A percentile compares a stretch with the other conserved stretches of the same genome.
Conservation (phyloP, 2,888 invertebrate species). For the Meganola albula region DNA sequence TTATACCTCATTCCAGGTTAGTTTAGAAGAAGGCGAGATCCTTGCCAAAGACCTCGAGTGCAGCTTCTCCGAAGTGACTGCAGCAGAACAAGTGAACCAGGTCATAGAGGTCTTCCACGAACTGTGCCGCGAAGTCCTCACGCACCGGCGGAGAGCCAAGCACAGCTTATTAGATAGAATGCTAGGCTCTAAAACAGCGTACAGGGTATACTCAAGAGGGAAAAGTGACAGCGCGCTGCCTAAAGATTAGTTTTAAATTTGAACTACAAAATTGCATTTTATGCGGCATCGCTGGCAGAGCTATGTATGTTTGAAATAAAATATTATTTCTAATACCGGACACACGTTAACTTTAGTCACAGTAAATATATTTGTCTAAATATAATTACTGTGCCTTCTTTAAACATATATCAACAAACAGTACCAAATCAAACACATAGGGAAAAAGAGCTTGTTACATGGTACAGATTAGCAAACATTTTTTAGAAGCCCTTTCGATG, state of each 20-base stretch:
- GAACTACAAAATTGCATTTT: too few species aligned
- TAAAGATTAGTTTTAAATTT: slow-evolving; percentile 88
- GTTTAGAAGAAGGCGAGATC: slow-evolving; percentile 91
- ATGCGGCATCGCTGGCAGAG: too few species aligned
- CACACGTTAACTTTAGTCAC: too few species aligned
- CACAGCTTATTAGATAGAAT: slow-evolving; percentile 90
- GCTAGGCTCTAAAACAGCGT: slow-evolving; percentile 85
- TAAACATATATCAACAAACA: too few species aligned
- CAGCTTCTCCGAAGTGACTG: slow-evolving; percentile 91
- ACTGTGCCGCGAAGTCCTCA: slow-evolving; percentile 88
- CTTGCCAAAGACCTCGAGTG: slow-evolving; percentile 93
- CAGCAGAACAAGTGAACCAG: slow-evolving; percentile 91
- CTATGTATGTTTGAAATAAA: too few species aligned
- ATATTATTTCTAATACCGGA: too few species aligned
- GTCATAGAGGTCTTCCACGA: slow-evolving; percentile 92
- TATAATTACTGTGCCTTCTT: too few species aligned
- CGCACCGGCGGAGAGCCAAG: slow-evolving; percentile 88
- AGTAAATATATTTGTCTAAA: too few species aligned
- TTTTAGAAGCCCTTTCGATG: too few species aligned
- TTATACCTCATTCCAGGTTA: slow-evolving; percentile 78
- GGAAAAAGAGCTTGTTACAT: too few species aligned
- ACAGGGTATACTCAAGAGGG: slow-evolving; percentile 87
- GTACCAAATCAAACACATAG: too few species aligned
- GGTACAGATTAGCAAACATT: too few species aligned
- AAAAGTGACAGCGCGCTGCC: slow-evolving; percentile 93